phyloP scores from a whole-genome alignment of 1,140 invertebrate genomes.

The Solenopsis invicta region DNA sequence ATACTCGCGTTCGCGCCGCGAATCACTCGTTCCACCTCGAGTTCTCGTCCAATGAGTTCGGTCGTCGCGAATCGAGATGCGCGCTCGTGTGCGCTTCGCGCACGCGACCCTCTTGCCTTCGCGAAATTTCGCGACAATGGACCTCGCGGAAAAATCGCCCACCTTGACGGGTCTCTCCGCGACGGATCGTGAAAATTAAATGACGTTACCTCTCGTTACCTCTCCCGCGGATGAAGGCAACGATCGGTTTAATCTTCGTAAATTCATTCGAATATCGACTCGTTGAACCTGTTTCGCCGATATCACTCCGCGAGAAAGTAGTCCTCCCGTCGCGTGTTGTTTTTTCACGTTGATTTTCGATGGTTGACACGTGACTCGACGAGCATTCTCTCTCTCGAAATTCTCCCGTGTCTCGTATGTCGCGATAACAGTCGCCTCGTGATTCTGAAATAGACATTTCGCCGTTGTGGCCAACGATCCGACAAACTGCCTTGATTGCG shows the following conservation, averaged over 20 bases:
- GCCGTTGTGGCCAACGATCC: not conserved
- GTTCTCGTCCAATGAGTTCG: conserved; percentile 73
- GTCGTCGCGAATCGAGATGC: conserved; percentile 23
- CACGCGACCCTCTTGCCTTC: conserved; percentile 70
- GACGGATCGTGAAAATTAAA: conserved; percentile 17
- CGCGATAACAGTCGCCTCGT: not conserved
- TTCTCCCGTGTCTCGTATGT: not conserved
- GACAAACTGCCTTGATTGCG: conserved; percentile 25
- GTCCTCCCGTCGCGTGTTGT: conserved; percentile 66
- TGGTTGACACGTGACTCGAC: conserved; percentile 4
- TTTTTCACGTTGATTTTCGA: conserved; percentile 66
- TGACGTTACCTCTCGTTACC: not conserved
- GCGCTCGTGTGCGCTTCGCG: conserved; percentile 65
- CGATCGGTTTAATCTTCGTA: not conserved
- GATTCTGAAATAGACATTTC: not conserved
- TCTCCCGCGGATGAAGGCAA: not conserved
- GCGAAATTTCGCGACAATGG: conserved; percentile 59
- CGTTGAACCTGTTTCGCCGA: conserved; percentile 33
- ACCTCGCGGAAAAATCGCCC: conserved; percentile 27
- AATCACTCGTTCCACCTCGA: conserved; percentile 66
- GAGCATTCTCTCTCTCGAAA: not conserved
- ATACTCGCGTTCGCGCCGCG: conserved; percentile 63
- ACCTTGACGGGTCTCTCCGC: conserved; percentile 14
- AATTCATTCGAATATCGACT: conserved; percentile 63
- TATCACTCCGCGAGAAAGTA: conserved; percentile 81